Base-by-base conservation (phyloP, 2,113 vertebrate species). In the Vanacampus margaritifer region DNA sequence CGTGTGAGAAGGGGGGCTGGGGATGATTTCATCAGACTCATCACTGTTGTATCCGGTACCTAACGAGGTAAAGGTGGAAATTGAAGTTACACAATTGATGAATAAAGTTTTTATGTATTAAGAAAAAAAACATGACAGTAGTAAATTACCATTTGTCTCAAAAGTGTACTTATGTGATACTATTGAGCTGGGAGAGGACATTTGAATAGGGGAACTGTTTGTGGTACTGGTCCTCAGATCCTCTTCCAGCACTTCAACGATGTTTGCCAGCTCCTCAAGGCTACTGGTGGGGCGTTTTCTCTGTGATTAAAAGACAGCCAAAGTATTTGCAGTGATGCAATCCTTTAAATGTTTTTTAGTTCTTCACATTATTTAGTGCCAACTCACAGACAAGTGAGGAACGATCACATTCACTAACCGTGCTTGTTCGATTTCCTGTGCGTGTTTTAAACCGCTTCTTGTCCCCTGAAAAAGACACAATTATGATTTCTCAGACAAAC, bases 231-330 rank as follows among this genome's bases (percentile, higher is more conserved):
- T 65, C 65, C 86, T 90, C 23, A 96, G 86, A 28, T 96, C 94
- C 69, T 95, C 93, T 74, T 95, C 93, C 75, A 96, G 83, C 4
- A 96, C 92, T 80, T 96, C 94, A 2, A 95, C 83, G 21, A 96
- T 91, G 50, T 94, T 92, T 23, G 93, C 91, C 14, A 95, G 84
- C 74, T 95, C 94, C 82, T 95, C 94, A 64, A 94, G 73, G 77
- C 91, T 90, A 72, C 86, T 92, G 0, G 70, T 36, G 0, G 81
- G 64, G 50, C 61, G 69, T 75, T 90, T 92, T 71, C 57, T 84
- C 94, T 95, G 84, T 19, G 85, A 86, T 14, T 4, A 23, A 74
- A 68, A 37, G 41, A 28, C 17, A 67, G 43, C 8, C 8, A 4
- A 70, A 35, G 24, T 19, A 71, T 46, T 39, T 12, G 54, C 13